Evolutionary conservation across 2,888 invertebrate genomes (phyloP), one percentile per base, ranked within the genome.

Genomic region (Orchestes rusci): DNA sequence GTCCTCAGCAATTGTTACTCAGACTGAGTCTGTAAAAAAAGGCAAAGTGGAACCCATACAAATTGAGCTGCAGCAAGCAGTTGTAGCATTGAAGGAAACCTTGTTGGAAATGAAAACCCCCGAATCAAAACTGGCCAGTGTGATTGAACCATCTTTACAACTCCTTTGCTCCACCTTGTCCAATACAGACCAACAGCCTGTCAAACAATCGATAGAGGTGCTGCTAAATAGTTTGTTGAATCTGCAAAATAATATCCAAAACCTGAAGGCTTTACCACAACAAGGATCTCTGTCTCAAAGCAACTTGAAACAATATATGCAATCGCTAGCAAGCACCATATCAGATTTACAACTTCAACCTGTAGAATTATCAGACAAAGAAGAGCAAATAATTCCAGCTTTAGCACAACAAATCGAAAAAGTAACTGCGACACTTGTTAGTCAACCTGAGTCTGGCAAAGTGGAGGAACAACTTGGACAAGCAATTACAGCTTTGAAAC

Each of bases 91-190:
- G 19, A 41, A 43, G 13, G 15, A 43, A 31, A 23, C 32, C 5
- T 20, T 45, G 8, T n/a, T 43, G 13, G 20, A 10, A 16, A 30
- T 50, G 12, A 35, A 28, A 50, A 23, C 28, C 48, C 8, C 16
- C 50, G 16, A 10, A 16, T 23, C 23, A 7, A 5, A 23, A 10
- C 23, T 10, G n/a, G n/a, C n/a, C n/a, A n/a, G n/a, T n/a, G n/a
- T n/a, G 7, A 23, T 23, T 23, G 10, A 23, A 23, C 7, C 10
- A 23, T 23, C 23, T 23, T 23, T 23, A 10, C 23, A 23, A 10
- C 10, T 10, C 10, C 10, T 23, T 7, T 23, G 23, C 10, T 23
- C 23, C 10, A 7, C 23, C 23, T 23, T 23, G 23, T 5, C 5
- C 10, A 5, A 23, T 7, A 23, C 23, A 5, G 23, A 23, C 5